Base-by-base conservation (phyloP, 1,140 invertebrate genomes). In the Drosophila pandora region DNA sequence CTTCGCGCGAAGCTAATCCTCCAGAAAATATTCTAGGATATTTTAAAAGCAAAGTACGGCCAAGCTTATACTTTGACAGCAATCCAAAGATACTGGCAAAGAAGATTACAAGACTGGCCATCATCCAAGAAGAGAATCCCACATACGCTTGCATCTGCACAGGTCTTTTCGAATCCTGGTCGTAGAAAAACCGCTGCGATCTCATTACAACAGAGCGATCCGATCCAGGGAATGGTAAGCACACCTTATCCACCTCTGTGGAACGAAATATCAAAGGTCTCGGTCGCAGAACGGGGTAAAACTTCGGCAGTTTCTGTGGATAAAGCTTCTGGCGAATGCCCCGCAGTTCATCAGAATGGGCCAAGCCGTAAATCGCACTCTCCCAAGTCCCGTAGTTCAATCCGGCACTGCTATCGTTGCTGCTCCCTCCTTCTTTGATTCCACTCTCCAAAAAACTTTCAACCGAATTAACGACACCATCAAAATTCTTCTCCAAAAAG, bases 351-450 rank as follows among this genome's bases (percentile, higher is more conserved):
- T 93, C 80, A 1, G 87, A 78, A 87, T 96, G 92, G 3, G 94
- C 94, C 54, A 97, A 79, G 8, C 96, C 95, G 92, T 97, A 93
- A 32, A 98, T 93, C 1, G 95, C 94, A 0, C 96, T 97, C 77
- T 97, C 94, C 95, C 96, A 97, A 8, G 97, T 98, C 12, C 95
- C 97, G 90, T 94, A 96, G 92, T 97, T 95, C 3, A 96, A 32
- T 3, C 72, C 21, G 34, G 92, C 92, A 41, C 77, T 61, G 37
- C 58, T 39, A 5, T 21, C 41, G 13, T 39, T 30, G 32, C 74
- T 47, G 22, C 45, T 37, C 57, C 75, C 79, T 60, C 75, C 79
- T 60, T 92, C 85, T 63, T 92, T 91, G 34, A 79, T 30, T 56
- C 87, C 83, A 4, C 55, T 56, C 17, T 91, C 92, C 25, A 97